Evolutionary conservation across 2,888 invertebrate genomes (phyloP).

Genomic region (Agrotis ipsilon): DNA sequence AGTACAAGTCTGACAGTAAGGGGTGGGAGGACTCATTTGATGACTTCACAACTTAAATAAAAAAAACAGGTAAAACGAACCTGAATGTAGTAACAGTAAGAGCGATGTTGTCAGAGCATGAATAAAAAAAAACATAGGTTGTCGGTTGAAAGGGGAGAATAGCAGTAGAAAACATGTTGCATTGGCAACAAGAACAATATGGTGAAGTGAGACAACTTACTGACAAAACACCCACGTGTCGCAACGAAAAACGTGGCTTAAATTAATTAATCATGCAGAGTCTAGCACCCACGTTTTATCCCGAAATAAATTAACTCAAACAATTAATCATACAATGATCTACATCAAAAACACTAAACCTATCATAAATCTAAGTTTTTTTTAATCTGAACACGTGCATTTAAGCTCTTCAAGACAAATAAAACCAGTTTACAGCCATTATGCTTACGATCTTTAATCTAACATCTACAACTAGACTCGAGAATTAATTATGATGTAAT

Average conservation of each 20-base stretch:
- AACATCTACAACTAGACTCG: conserved; percentile 43
- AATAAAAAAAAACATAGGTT: too few relatives aligned
- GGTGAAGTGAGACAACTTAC: not conserved
- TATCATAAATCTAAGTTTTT: conserved; percentile 32
- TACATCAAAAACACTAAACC: conserved; percentile 2
- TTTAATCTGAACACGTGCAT: conserved; percentile 24
- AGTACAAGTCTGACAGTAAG: too few relatives aligned
- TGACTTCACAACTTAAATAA: too few relatives aligned
- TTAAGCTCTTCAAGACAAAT: conserved; percentile 6
- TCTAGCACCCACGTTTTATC: not conserved
- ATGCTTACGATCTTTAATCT: conserved; percentile 46
- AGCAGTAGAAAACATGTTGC: too few relatives aligned
- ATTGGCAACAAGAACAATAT: not conserved
- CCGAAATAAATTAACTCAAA: not conserved
- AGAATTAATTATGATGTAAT: conserved; percentile 58
- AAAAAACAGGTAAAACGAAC: too few relatives aligned
- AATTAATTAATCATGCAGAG: not conserved
- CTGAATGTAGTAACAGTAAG: too few relatives aligned
- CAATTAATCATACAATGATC: conserved; percentile 10
- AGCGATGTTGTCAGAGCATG: too few relatives aligned
- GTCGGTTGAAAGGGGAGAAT: too few relatives aligned
- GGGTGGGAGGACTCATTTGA: too few relatives aligned
- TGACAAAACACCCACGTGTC: not conserved
- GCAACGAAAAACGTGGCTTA: not conserved
- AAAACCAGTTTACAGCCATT: conserved; percentile 47